Conservation (phyloP, 2,113 vertebrate genomes). For the Zeus faber region DNA sequence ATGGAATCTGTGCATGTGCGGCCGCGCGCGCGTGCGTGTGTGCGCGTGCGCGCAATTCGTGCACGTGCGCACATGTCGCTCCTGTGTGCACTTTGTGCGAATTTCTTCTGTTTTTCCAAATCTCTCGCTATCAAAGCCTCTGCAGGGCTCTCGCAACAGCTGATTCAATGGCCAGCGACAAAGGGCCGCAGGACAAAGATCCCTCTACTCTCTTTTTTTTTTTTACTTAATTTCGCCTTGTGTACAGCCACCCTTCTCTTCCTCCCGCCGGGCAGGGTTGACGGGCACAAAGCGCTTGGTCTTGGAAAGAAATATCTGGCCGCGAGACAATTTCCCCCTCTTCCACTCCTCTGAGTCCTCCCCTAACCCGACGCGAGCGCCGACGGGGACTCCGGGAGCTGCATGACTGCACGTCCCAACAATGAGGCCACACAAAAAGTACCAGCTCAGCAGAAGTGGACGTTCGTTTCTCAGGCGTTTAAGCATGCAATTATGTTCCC, state of each 20-base stretch:
- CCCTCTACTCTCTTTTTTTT: constrained; percentile 20
- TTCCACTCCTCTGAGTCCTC: constrained; percentile 44
- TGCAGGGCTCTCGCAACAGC: constrained; percentile 49
- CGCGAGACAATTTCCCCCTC: constrained; percentile 41
- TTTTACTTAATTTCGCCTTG: constrained; percentile 28
- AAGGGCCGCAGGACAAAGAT: constrained; percentile 19
- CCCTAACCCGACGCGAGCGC: constrained; percentile 57
- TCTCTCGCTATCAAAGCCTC: no score
- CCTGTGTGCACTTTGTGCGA: background rate
- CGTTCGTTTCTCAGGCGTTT: constrained; percentile 70
- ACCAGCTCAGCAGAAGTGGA: constrained; percentile 70
- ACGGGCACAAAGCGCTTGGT: constrained; percentile 47
- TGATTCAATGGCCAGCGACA: constrained; percentile 50
- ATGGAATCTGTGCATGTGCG: constrained; percentile 31
- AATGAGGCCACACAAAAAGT: constrained; percentile 73
- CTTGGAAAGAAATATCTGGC: constrained; percentile 59
- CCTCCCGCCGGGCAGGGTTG: constrained; percentile 30
- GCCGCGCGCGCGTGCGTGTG: constrained; percentile 25
- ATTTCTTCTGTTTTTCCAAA: background rate
- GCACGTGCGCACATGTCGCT: background rate
- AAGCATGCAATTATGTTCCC: constrained; percentile 69
- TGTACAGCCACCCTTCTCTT: constrained; percentile 18
- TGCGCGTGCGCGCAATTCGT: constrained; percentile 17
- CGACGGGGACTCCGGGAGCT: constrained; percentile 60
- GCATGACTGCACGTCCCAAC: constrained; percentile 73